phyloP scores from a whole-genome alignment of 2,797 vertebrate genomes.

The Furcifer pardalis region DNA sequence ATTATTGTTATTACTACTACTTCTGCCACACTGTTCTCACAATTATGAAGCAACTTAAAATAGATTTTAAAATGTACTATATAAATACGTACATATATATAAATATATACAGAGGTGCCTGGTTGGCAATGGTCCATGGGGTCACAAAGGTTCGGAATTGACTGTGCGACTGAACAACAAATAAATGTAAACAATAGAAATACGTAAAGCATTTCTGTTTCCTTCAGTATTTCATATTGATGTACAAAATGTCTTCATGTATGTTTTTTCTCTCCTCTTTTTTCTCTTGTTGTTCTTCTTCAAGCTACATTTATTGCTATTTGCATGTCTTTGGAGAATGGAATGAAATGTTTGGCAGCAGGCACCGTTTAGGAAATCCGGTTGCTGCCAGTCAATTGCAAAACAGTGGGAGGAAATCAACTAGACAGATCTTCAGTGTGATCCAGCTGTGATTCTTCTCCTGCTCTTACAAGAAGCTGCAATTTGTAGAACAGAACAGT shows the following conservation, averaged over 20 bases:
- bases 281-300: neutral
- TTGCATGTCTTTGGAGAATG: neutral
- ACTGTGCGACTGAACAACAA: no score
- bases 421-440: neutral
- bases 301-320: neutral
- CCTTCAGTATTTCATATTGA: neutral
- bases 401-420: neutral
- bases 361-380: neutral
- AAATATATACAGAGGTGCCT: no score
- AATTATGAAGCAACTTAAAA: no score
- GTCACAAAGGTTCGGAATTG: no score
- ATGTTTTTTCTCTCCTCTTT: neutral
- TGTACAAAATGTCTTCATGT: neutral
- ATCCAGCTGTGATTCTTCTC: neutral
- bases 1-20: no score
- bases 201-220: neutral
- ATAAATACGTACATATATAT: no score
- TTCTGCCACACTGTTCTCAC: no score
- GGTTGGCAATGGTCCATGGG: no score
- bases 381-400: neutral
- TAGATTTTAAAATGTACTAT: no score
- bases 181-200: neutral
- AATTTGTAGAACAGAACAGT: neutral
- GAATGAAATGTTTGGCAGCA: neutral
- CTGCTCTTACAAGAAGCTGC: neutral